Base-by-base conservation (phyloP, 2,888 invertebrate genomes). In the Drosophila dives region DNA sequence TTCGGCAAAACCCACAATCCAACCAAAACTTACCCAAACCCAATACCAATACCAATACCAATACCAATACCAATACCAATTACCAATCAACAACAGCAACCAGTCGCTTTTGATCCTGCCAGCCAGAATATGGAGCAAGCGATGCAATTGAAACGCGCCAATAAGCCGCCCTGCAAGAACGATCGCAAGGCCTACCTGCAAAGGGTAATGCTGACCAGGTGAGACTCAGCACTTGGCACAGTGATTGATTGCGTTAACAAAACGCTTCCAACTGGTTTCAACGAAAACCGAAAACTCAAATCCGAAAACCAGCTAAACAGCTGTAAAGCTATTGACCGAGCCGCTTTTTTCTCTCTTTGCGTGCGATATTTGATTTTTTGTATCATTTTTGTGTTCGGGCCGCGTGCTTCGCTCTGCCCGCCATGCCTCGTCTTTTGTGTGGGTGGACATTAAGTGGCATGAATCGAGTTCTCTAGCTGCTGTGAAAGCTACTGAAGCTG, bases 121-220 rank as follows among this genome's bases (percentile, higher is more conserved):
- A 54, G 20, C 55, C 49, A 72, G 36, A 50, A 56, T 23, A 92
- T 92, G 92, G 92, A 92, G 69, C 87, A 91, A 76, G 82, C 88
- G 42, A 70, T 92, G 66, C 90, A 87, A 71, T 78, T 91, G 76
- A 91, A 91, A 62, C 90, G 89, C 49, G 86, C 82, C 71, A 85
- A 89, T 56, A 92, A 93, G 76, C 77, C 84, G 70, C 92, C 92
- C 36, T 92, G 93, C 77, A 93, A 93, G 90, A 93, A 93, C 86
- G 93, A 93, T 86, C 91, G 93, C 50, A 93, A 93, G 82, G 84
- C 92, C 29, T 91, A 91, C 80, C 87, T 93, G 76, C 93, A 93
- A 77, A 91, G 92, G 84, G 92, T 92, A 69, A 92, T 93, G 91
- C 81, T 93, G 72, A 92, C 93, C 77, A 93, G 93, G 93, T 93